Conservation (phyloP, 2,888 invertebrate species). For the Nymphalis urticae region DNA sequence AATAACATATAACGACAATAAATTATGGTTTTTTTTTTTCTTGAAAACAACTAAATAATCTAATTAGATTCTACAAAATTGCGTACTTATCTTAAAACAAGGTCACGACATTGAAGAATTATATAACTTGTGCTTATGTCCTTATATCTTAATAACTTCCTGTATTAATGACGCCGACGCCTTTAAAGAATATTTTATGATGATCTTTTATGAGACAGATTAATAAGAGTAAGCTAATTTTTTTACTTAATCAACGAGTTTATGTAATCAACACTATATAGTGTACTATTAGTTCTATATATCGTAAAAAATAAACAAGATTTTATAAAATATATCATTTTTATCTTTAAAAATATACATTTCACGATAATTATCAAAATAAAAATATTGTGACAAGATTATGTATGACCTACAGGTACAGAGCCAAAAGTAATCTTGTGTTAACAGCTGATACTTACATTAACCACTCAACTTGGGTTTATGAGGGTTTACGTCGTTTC, state of each 20-base stretch:
- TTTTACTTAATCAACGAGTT: no score
- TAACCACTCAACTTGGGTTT: slow-evolving; percentile 1
- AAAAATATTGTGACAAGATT: no score
- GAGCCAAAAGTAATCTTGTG: not conserved
- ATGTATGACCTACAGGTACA: not conserved
- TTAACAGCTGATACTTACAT: not conserved
- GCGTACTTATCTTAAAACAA: slow-evolving; percentile 1
- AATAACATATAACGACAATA: not conserved
- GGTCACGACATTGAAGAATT: slow-evolving; percentile 6
- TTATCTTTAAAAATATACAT: no score
- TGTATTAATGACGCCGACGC: not conserved
- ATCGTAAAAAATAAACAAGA: not conserved
- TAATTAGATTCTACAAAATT: not conserved
- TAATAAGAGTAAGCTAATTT: no score
- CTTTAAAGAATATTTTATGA: not conserved
- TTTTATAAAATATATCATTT: no score
- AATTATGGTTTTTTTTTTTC: not conserved
- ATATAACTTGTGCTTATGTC: slow-evolving; percentile 1
- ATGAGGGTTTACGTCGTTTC: slow-evolving; percentile 6
- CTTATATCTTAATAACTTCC: not conserved
- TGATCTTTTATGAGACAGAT: no score
- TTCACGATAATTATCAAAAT: no score
- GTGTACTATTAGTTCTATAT: not conserved
- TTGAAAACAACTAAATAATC: not conserved
- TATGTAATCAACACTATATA: not conserved